Evolutionary conservation across 2,888 invertebrate species (phyloP).

Genomic region (Lasioglossum lativentre): DNA sequence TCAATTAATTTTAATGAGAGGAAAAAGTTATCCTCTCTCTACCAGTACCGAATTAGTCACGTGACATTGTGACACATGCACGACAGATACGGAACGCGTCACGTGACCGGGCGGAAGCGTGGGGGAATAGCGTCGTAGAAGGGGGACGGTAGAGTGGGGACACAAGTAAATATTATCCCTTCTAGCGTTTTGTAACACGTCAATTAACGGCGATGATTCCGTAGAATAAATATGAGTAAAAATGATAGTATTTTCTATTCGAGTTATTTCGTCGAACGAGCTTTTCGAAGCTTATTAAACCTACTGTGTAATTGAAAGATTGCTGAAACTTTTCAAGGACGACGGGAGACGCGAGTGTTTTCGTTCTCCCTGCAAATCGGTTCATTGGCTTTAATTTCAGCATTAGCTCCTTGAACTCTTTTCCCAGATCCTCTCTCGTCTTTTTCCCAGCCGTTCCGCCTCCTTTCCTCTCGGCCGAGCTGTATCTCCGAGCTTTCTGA

Average conservation of each 20-base stretch:
- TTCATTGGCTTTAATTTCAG: slow-evolving; percentile 74
- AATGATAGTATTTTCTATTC: not conserved
- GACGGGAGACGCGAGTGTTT: slow-evolving; percentile 53
- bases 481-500: slow-evolving; percentile 51
- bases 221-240: not conserved
- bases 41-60: too few relatives aligned
- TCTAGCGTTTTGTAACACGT: not conserved
- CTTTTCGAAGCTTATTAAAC: not conserved
- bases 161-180: too few relatives aligned
- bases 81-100: too few relatives aligned
- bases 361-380: slow-evolving; percentile 55
- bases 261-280: not conserved
- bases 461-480: not conserved
- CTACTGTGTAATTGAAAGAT: slow-evolving; percentile 65
- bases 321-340: slow-evolving; percentile 51
- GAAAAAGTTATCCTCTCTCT: too few relatives aligned
- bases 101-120: too few relatives aligned
- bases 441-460: slow-evolving; percentile 18
- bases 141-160: too few relatives aligned
- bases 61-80: too few relatives aligned
- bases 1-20: too few relatives aligned
- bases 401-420: slow-evolving; percentile 48
- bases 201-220: not conserved
- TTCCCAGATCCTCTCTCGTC: slow-evolving; percentile 20
- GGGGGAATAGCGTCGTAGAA: too few relatives aligned